phyloP scores from a whole-genome alignment of 2,888 invertebrate genomes.

The Lasioglossum morio region DNA sequence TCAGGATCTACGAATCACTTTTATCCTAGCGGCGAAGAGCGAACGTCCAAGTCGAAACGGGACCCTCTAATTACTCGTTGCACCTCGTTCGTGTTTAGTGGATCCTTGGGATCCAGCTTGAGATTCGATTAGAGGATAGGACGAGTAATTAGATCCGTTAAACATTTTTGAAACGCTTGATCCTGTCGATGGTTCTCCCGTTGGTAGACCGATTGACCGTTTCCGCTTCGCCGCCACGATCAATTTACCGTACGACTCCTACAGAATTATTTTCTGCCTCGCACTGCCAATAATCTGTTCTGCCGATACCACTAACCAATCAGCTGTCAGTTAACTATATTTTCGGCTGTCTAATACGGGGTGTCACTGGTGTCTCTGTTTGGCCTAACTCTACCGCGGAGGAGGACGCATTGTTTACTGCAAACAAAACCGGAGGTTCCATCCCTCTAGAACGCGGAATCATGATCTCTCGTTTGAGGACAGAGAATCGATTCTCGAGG shows the following conservation, averaged over 20 bases:
- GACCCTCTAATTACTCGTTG: slow-evolving; percentile 42
- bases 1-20: slow-evolving; percentile 39
- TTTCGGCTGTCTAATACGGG: slow-evolving; percentile 71
- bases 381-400: slow-evolving; percentile 66
- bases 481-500: slow-evolving; percentile 35
- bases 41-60: slow-evolving; percentile 41
- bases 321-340: slow-evolving; percentile 73
- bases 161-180: not conserved
- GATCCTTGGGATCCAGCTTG: not conserved
- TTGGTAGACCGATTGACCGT: slow-evolving; percentile 22
- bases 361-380: slow-evolving; percentile 72
- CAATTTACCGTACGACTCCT: slow-evolving; percentile 60
- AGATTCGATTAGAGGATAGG: not conserved
- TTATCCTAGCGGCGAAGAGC: slow-evolving; percentile 56
- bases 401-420: slow-evolving; percentile 52
- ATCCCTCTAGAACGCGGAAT: slow-evolving; percentile 58
- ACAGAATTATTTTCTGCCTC: slow-evolving; percentile 76
- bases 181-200: slow-evolving; percentile 27
- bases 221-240: slow-evolving; percentile 58
- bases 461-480: not conserved
- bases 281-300: slow-evolving; percentile 82
- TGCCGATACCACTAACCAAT: slow-evolving; percentile 79
- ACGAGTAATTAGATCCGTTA: slow-evolving; percentile 41
- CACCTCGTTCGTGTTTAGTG: not conserved
- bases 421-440: slow-evolving; percentile 52